Base-by-base conservation (phyloP, 1,140 invertebrate genomes). In the Cephus cinctus region DNA sequence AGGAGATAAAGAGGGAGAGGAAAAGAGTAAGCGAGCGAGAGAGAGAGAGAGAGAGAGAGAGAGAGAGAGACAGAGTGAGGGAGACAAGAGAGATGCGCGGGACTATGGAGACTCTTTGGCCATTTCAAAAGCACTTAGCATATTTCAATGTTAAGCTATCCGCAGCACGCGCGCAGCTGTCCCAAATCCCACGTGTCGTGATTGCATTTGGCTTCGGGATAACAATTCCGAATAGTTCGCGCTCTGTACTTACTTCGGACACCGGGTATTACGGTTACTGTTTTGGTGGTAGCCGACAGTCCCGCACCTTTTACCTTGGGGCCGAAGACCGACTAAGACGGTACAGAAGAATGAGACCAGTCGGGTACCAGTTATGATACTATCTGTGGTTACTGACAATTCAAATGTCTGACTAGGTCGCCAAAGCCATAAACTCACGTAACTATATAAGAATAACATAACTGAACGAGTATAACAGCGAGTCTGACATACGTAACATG, bases 71-170 rank as follows among this genome's bases (percentile, higher is more conserved):
- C 25, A n/a, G n/a, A n/a, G 25, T n/a, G 25, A 8, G 6, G 6
- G 25, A 27, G 25, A n/a, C 6, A 6, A n/a, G 25, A 27, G n/a
- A 27, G n/a, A 27, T 27, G 25, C 6, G 25, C 6, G 6, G 30
- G 23, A 19, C 42, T n/a, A 19, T 23, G 19, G 38, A 43, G 41
- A 50, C 48, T 35, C 42, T 48, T 40, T 44, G 43, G 30, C 31
- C 32, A 45, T 36, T 57, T 42, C 52, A 35, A 51, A 23, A 49
- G 59, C 65, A 60, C 65, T 71, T 67, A 67, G 59, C 65, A 69
- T 71, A 71, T 69, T 68, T 67, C 63, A 65, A 30, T 65, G 64
- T 59, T 63, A 66, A 67, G 67, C 62, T 30, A 59, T 69, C 59
- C 54, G 34, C 35, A 60, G 62, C 61, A 63, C 59, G 60, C 59